A percentile compares a stretch with the other conserved stretches of the same genome.
Evolutionary conservation across 2,888 invertebrate genomes (phyloP).

Genomic region (Schizotus pectinicornis): DNA sequence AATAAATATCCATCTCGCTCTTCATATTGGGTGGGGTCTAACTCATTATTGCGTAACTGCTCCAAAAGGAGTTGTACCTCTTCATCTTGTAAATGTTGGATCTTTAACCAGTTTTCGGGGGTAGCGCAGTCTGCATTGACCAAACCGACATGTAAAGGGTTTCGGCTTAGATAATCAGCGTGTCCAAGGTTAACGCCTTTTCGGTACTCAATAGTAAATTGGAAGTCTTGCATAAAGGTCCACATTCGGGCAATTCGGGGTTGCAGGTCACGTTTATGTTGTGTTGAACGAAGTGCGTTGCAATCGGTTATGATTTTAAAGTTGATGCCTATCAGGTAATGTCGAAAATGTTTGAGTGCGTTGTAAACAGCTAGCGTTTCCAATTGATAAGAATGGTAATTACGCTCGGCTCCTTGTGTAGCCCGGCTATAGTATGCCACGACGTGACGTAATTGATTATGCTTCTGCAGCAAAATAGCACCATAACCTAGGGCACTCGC

Average conservation of each 20-base stretch:
- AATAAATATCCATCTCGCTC: slow-evolving; percentile 1
- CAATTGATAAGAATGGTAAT: not conserved
- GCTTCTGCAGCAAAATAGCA: not conserved
- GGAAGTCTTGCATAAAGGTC: not conserved
- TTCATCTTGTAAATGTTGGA: not conserved
- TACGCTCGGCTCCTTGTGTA: not conserved
- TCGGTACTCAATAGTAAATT: not conserved
- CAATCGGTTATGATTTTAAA: no score
- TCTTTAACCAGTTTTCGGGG: not conserved
- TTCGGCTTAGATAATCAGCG: not conserved
- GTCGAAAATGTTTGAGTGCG: no score
- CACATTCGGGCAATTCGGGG: not conserved
- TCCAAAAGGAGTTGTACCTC: not conserved
- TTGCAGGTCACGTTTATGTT: not conserved
- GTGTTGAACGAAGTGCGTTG: not conserved
- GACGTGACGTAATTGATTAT: not conserved
- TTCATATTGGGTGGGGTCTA: not conserved
- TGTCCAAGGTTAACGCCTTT: not conserved
- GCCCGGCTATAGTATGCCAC: not conserved
- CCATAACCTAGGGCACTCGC: not conserved
- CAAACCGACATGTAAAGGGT: not conserved
- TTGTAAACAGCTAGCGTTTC: no score
- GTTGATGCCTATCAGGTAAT: no score
- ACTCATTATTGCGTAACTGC: slow-evolving; percentile 3
- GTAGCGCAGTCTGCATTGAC: not conserved